Base-by-base conservation (phyloP, 2,888 invertebrate genomes). In the Plutella xylostella region DNA sequence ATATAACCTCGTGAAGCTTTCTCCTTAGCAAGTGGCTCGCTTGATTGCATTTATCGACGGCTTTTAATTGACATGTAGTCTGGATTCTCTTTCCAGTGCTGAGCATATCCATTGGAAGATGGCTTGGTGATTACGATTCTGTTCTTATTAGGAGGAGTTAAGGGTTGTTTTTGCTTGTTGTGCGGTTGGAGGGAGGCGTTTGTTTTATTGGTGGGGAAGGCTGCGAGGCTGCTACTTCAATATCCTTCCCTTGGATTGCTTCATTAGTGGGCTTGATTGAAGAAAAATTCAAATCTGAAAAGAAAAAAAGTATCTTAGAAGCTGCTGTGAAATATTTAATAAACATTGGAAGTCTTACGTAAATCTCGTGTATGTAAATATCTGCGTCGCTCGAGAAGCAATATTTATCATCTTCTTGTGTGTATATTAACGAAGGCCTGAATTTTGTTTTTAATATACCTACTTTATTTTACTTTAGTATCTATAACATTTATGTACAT, bases 241-340 rank as follows among this genome's bases (percentile, higher is more conserved):
- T 82, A 79, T 80, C 76, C 80, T 71, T 72, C 58, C 64, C 66
- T 70, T 60, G 75, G 78, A 82, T 79, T 79, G 79, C 75, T 78
- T 80, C 79, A 82, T 80, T 79, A 83, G 72, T 61, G 63, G 55
- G 67, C 65, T 62, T 68, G 73, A 76, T 72, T 75, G 68, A 62
- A 64, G 69, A 66, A 67, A 68, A 58, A 63, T 68, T 70, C 64
- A 69, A 61, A 71, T 64, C 75, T 76, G 75, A 49, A 75, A 76
- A 72, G 64, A 77, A 68, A 68, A 65, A 57, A 75, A 72, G 72
- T n/a, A 6, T 28, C n/a, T 28, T 28, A 28, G 28, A n/a, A n/a
- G n/a, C n/a, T n/a, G n/a, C n/a, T n/a, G n/a, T n/a, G n/a, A n/a
- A n/a, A n/a, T n/a, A n/a, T n/a, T n/a, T n/a, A n/a, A n/a, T n/a